Base-by-base conservation (phyloP, 1,140 invertebrate genomes). In the Cylas formicarius region DNA sequence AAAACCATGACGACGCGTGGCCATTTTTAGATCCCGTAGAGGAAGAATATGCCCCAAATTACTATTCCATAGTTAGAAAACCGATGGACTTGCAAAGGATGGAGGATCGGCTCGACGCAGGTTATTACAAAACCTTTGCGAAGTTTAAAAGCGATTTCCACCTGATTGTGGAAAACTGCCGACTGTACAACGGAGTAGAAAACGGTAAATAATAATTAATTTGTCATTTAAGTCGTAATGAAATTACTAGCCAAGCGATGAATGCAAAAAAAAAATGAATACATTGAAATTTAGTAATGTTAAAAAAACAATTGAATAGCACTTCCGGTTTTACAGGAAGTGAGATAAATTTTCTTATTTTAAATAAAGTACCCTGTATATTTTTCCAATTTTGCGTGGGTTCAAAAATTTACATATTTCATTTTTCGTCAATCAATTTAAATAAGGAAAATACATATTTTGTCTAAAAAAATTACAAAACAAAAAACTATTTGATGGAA, bases 1-100 rank as follows among this genome's bases (percentile, higher is more conserved):
- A 86, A 58, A 80, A 82, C 56, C 86, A 91, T 60, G 78, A 84
- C 47, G 88, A 93, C 65, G 86, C 90, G 2, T 94, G 90, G 90
- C 90, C 90, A 2, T 94, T 94, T 65, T 72, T 84, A 54, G 85
- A 90, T 64, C 84, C 89, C 3, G 89, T 95, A 1, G 86, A 91
- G 41, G 89, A 94, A 63, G 82, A 88, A 57, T 89, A 86, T 62
- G 90, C 90, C 1, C 90, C 90, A 1, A 85, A 87, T 62, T 93
- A 90, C 63, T 84, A 87, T 59, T 75, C 77, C 2, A 77, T 82
- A 3, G 81, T 82, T 48, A 71, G 79, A 41, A 71, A 81, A 52
- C 89, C 89, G 9, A 92, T 92, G 88, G 86, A 91, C 67, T 69
- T 93, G 24, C 76, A 78, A 29, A 82, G 80, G 52, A 93, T 95